These are phyloP conservation scores for Megaleporinus macrocephalus DNA, from an alignment of 2,113 vertebrate species.

Conservation along the genomic window DNA sequence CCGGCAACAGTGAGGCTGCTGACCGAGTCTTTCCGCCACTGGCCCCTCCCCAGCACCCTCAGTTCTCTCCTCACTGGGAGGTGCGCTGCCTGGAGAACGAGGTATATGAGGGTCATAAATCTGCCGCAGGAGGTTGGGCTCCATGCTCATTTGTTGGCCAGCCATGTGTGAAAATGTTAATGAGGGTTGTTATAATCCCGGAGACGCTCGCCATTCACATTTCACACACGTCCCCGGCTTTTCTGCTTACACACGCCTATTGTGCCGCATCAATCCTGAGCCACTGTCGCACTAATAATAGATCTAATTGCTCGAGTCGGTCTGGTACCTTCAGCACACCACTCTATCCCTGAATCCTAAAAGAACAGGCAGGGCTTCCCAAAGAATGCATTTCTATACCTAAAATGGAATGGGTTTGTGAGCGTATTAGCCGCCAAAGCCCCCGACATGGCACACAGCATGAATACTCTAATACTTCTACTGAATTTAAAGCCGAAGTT, in stretches of 20 bases:
- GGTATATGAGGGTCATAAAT: conserved; percentile 66
- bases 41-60: background rate
- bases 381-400: conserved; percentile 24
- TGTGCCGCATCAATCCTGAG: conserved; percentile 70
- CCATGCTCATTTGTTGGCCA: conserved; percentile 80
- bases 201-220: conserved; percentile 77
- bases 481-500: too few species aligned
- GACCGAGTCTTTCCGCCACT: background rate
- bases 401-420: background rate
- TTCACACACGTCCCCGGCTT: conserved; percentile 72
- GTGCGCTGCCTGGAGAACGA: conserved; percentile 2
- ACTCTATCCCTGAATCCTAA: conserved; percentile 19
- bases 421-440: background rate
- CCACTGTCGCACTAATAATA: conserved; percentile 65
- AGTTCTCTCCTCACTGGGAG: background rate
- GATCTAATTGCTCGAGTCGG: conserved; percentile 66
- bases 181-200: conserved; percentile 79
- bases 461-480: background rate
- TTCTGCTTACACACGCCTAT: conserved; percentile 67
- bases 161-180: conserved; percentile 87
- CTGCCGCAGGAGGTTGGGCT: conserved; percentile 69
- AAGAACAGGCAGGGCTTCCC: background rate
- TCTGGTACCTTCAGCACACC: conserved; percentile 65
- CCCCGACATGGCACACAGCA: background rate
- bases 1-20: conserved; percentile 13